Percentiles rank a stretch among this genome's conserved stretches.
phyloP scores from a whole-genome alignment of 2,797 vertebrate genomes.

The Darevskia nairensis region DNA sequence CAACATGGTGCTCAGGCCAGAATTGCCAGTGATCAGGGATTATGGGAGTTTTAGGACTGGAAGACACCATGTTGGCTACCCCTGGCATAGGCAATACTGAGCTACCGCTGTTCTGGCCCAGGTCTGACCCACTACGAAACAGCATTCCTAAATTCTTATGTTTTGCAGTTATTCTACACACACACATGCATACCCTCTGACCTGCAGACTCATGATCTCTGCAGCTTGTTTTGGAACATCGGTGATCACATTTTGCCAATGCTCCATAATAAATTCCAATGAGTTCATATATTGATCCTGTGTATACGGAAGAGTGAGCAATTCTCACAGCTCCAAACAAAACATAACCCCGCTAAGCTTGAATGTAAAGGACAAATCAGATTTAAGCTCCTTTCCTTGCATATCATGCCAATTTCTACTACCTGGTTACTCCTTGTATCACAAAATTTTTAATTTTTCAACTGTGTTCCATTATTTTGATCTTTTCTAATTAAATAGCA shows the following conservation, averaged over 20 bases:
- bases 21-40: too few relatives aligned
- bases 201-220: background rate
- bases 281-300: background rate
- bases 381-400: background rate
- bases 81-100: too few relatives aligned
- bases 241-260: background rate
- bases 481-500: background rate
- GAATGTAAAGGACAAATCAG: background rate
- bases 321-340: background rate
- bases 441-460: background rate
- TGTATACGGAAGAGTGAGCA: background rate
- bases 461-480: background rate
- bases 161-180: background rate
- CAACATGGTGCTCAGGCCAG: too few relatives aligned
- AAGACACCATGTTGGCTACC: too few relatives aligned
- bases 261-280: background rate
- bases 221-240: background rate
- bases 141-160: too few relatives aligned
- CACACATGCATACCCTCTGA: background rate
- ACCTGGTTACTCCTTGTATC: background rate
- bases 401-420: background rate
- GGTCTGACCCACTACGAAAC: too few relatives aligned
- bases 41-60: too few relatives aligned
- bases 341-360: background rate
- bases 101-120: too few relatives aligned